Evolutionary conservation across 2,888 invertebrate genomes (phyloP), one percentile per base, ranked within the genome.

Genomic region (Cephus spinipes): DNA sequence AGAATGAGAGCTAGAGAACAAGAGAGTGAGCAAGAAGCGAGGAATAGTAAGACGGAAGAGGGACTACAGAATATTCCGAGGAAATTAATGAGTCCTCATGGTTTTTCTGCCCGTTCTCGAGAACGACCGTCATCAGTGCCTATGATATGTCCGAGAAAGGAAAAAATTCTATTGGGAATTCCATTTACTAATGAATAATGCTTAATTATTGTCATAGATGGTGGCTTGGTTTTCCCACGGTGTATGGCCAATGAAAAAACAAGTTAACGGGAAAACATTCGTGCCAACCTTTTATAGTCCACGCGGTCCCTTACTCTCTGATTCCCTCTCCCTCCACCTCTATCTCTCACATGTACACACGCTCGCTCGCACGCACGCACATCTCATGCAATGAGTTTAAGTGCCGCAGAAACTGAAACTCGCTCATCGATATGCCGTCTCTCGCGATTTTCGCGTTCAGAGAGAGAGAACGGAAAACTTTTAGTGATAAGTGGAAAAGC

Each of bases 161-260:
- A 80, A 73, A 85, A 79, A 81, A 81, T 36, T 79, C 80, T 81
- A 81, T 81, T 76, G 77, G 79, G 77, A 83, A 75, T 80, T 80
- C 77, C 77, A 78, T 76, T 82, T 82, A 81, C 79, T 80, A 82
- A 84, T 83, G 82, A 85, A 86, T 86, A 87, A 86, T 87, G 85
- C 84, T 87, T 87, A 85, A 85, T 87, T 87, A 87, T 87, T 87
- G 86, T 87, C 87, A 85, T 84, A 83, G 84, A 87, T 83, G 79
- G 79, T 23, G 73, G 73, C 73, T 33, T 83, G 80, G 79, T 81
- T 80, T 76, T 77, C 76, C 76, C 78, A 75, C 78, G 40, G 12
- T 73, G 12, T 34, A 12, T 15, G 73, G 34, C 76, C 76, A 81
- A 75, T 35, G 77, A 68, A 81, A 32, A 69, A 81, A 81, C 76